A percentile compares a stretch with the other conserved stretches of the same genome.
These are phyloP conservation scores for Ptilodon capucinus DNA, from an alignment of 2,888 invertebrate genomes.

Conservation along the genomic window DNA sequence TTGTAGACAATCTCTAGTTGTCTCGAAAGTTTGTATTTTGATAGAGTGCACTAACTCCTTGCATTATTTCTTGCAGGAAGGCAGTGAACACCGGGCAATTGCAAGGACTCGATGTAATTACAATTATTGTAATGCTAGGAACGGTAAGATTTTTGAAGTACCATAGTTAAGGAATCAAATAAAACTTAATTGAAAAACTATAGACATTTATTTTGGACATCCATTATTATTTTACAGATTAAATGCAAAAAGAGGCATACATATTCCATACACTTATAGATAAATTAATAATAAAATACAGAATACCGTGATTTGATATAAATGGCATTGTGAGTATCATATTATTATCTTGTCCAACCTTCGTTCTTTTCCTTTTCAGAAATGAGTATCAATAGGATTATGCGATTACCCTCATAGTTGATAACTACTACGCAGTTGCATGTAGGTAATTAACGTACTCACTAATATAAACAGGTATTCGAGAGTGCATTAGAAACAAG, in stretches of 20 bases:
- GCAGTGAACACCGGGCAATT: too few relatives aligned
- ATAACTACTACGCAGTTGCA: too few relatives aligned
- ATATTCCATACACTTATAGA: too few relatives aligned
- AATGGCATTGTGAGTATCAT: neutral
- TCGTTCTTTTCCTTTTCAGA: neutral
- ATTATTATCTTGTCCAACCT: neutral
- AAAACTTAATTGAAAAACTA: conserved; percentile 20
- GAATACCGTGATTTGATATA: neutral
- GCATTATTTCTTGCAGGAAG: too few relatives aligned
- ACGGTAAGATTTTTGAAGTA: too few relatives aligned
- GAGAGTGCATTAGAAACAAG: too few relatives aligned
- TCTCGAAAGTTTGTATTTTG: neutral
- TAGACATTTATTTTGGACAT: conserved; percentile 28
- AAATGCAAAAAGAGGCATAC: too few relatives aligned
- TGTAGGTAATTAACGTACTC: neutral
- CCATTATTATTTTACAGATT: too few relatives aligned
- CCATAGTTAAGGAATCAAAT: too few relatives aligned
- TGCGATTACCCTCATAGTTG: neutral
- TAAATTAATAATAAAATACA: too few relatives aligned
- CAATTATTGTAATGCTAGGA: too few relatives aligned
- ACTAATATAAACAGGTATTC: neutral
- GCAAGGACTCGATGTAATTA: too few relatives aligned
- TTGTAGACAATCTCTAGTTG: neutral
- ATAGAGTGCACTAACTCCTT: neutral
- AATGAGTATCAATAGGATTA: neutral